phyloP scores from a whole-genome alignment of 2,888 invertebrate genomes.

The Drosophila kuntzei region DNA sequence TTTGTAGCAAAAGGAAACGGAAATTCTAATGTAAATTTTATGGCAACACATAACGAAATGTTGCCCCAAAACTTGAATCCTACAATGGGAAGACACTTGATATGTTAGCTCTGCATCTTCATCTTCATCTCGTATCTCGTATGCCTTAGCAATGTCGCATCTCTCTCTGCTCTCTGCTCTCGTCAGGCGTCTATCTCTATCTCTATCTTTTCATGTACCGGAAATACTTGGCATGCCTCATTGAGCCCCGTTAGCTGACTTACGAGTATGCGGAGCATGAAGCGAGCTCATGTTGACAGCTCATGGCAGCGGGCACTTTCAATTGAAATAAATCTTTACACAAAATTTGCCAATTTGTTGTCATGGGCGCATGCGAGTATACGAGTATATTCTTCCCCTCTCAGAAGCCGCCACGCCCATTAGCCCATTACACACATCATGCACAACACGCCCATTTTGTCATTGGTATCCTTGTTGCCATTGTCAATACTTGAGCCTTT shows the following conservation, averaged over 20 bases:
- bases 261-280: constrained; percentile 26
- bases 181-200: not conserved
- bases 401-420: constrained; percentile 40
- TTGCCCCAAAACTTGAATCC: constrained; percentile 24
- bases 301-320: constrained; percentile 72
- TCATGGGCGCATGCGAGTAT: constrained; percentile 33
- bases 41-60: constrained; percentile 71
- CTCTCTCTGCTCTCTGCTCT: not conserved
- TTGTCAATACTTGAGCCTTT: constrained; percentile 80
- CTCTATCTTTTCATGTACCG: constrained; percentile 43
- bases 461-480: constrained; percentile 60
- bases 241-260: constrained; percentile 77
- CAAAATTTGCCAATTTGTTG: constrained; percentile 80
- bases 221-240: constrained; percentile 79
- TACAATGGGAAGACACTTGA: constrained; percentile 43
- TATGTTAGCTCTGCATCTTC: constrained; percentile 23
- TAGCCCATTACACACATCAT: constrained; percentile 59
- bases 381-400: not conserved
- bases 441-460: constrained; percentile 44
- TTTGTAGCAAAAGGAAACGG: constrained; percentile 47
- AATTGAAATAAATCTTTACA: constrained; percentile 80
- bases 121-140: not conserved
- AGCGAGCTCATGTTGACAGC: constrained; percentile 68
- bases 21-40: constrained; percentile 76
- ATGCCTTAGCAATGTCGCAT: not conserved